Conservation (phyloP, 2,797 vertebrate genomes). For the Coreius guichenoti region DNA sequence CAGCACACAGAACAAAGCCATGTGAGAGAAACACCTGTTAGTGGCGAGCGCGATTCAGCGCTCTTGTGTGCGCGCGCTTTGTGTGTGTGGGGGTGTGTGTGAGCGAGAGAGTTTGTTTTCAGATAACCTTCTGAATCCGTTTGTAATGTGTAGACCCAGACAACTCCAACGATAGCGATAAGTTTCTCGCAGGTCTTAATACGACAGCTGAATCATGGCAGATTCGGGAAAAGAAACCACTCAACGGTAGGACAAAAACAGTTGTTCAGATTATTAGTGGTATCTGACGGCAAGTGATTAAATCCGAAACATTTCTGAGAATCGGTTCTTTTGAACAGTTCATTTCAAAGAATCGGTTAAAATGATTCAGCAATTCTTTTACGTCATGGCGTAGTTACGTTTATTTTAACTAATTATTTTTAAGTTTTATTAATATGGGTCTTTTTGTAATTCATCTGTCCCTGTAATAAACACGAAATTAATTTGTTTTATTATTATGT, state of each 20-base stretch:
- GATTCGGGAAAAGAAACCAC: not conserved
- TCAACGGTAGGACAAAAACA: not conserved
- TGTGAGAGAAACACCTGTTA: constrained; percentile 77
- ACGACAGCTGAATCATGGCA: not conserved
- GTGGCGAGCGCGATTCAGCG: constrained; percentile 36
- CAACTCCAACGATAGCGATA: not conserved
- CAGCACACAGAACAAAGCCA: constrained; percentile 30
- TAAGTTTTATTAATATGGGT: not conserved
- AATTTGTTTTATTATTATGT: not conserved
- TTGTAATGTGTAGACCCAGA: constrained; percentile 10
- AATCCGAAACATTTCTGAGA: not conserved
- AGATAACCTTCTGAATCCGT: not conserved
- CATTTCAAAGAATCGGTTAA: not conserved
- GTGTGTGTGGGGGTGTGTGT: constrained; percentile 6
- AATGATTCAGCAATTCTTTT: not conserved
- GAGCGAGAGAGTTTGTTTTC: constrained; percentile 1
- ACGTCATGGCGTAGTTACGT: not conserved
- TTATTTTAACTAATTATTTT: not conserved
- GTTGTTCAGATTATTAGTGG: not conserved
- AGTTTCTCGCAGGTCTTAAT: not conserved
- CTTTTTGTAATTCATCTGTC: not conserved
- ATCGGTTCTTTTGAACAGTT: constrained; percentile 15
- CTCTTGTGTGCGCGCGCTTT: constrained; percentile 30
- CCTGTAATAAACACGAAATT: not conserved
- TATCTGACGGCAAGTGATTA: not conserved